Conservation (phyloP, 2,113 vertebrate species). For the Macrotis lagotis region DNA sequence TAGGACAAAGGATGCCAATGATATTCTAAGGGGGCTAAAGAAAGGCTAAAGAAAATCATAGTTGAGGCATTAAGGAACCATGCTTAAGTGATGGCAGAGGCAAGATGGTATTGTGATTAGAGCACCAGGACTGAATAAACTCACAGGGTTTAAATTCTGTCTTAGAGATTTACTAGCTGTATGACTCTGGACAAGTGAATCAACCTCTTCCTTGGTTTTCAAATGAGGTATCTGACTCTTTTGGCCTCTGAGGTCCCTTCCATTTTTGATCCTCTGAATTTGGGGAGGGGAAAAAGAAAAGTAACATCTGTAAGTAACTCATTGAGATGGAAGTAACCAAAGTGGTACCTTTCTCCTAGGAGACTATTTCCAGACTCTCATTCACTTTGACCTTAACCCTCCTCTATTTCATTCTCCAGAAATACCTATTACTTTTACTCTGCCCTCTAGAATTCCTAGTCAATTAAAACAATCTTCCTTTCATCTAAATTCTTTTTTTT, state of each 20-base stretch:
- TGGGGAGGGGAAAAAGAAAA: background rate
- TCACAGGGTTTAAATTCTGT: background rate
- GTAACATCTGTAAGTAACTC: background rate
- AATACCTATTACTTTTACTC: background rate
- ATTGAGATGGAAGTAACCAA: background rate
- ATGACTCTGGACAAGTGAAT: background rate
- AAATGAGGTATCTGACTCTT: background rate
- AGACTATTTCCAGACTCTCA: background rate
- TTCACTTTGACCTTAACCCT: background rate
- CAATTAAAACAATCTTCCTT: background rate
- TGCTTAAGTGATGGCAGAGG: background rate
- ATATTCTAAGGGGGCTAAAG: background rate
- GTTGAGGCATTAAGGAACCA: background rate
- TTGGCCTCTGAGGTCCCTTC: background rate
- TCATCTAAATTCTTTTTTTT: background rate
- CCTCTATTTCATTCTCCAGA: background rate
- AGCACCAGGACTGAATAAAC: background rate
- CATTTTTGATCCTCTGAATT: background rate
- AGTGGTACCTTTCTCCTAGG: background rate
- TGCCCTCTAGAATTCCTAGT: background rate
- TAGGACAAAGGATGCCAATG: conserved; percentile 50
- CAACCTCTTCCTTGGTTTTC: background rate
- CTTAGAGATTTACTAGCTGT: background rate
- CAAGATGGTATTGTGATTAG: background rate
- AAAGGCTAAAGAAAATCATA: background rate